Evolutionary conservation across 2,888 invertebrate species (phyloP), one percentile per base, ranked within the genome.

Genomic region (Sarcophaga caerulescens): DNA sequence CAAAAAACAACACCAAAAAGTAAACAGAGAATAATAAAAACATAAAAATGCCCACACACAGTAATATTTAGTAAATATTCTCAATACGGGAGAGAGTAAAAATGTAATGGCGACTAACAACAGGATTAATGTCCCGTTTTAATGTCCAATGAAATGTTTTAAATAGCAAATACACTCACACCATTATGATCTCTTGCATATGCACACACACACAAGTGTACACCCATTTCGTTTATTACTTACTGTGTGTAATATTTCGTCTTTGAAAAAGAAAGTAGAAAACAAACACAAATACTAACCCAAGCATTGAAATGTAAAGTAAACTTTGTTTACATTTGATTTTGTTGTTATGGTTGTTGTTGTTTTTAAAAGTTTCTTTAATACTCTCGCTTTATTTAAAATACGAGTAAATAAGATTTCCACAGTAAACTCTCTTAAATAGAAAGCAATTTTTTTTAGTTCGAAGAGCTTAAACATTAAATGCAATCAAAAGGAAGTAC

Each of bases 101-200:
- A 45, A 23, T 45, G 44, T 69, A 25, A 63, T 52, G 52, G 70
- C 77, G n/a, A 60, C 78, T 78, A 83, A 83, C 82, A 80, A 83
- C 80, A 86, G 85, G 77, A 86, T 83, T 86, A 86, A 86, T 86
- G 83, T 86, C 83, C 83, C 74, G 73, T 81, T 86, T 83, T 63
- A 86, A 80, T 81, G 74, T 69, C 79, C 71, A 79, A 82, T 82
- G 59, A 80, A 85, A 85, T 71, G 73, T 44, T 65, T 86, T 81
- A 17, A 57, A 21, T 73, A 63, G 2, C 17, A 17, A 62, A 73
- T 12, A 62, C 5, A 57, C 12, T 5, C 47, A 81, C 52, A 52
- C 52, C 17, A 52, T 52, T 17, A 52, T 14, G 11, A 47, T 47
- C 4, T 47, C 14, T 47, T 35, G 6, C 35, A 35, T 35, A 35